Evolutionary conservation across 1,140 invertebrate species (phyloP), one percentile per base, ranked within the genome.

Genomic region (Drosophila hydei): DNA sequence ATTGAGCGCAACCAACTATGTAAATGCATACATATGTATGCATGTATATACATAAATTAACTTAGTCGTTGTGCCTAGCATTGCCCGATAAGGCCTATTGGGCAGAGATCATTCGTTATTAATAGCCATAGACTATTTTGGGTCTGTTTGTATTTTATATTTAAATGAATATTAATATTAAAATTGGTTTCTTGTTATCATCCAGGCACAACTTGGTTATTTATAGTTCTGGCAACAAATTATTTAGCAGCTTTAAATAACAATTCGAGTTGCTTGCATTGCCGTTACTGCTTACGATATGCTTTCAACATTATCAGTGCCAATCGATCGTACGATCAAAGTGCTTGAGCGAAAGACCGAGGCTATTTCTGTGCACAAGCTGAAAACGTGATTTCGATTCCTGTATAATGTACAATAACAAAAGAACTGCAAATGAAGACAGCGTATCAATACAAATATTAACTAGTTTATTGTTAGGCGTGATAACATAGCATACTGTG

Each of bases 401-500:
- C 5, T 30, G 27, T 30, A 6, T 30, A 8, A 8, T 11, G 30
- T 33, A 2, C 33, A 40, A 25, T 16, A 50, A 27, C 23, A 25
- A 18, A 12, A 16, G 14, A 40, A 14, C 12, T 7, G 8, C 8
- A 30, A 59, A 19, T 19, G 55, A 30, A 43, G 40, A 6, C 40
- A 14, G 1, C 6, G 8, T 12, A 56, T 21, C 43, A 23, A 25
- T 23, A 25, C 8, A 23, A n/a, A 50, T 16, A 38, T 25, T 8
- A 18, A 61, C 19, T 40, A 48, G 12, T 50, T 16, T 18, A 36
- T 42, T 42, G 38, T 42, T 18, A 62, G 67, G 61, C 63, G 51
- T 58, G 79, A 78, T 78, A 76, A 77, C 12, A 14, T 23, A 42
- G 14, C 38, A n/a, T 45, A 1, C 1, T 36, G 58, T 65, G 80